Conservation (phyloP, 37 sponge, comb jelly and placozoan species). For the Hormiphora californensis region DNA sequence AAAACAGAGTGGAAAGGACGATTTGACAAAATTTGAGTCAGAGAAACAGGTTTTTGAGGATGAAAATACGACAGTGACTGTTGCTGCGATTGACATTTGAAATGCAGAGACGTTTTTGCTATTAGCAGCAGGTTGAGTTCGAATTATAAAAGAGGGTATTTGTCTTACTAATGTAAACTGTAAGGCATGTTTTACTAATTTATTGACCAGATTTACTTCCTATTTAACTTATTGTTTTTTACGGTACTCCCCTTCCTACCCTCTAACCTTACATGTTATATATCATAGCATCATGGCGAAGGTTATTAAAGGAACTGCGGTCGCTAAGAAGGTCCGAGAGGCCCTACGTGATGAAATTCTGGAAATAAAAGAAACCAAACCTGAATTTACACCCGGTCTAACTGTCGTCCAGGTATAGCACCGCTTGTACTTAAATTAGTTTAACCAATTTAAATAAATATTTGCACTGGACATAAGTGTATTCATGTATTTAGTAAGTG, state of each 20-base stretch:
- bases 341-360: slow-evolving; percentile 59
- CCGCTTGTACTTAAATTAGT: not conserved
- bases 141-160: too few relatives aligned
- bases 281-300: slow-evolving; percentile 56
- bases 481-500: not conserved
- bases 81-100: slow-evolving; percentile 48
- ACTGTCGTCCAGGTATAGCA: slow-evolving; percentile 67
- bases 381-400: slow-evolving; percentile 63
- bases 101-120: too few relatives aligned
- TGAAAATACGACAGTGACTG: slow-evolving; percentile 23
- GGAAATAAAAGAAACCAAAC: slow-evolving; percentile 56
- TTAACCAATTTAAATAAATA: not conserved
- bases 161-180: too few relatives aligned
- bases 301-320: slow-evolving; percentile 70
- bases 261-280: too few relatives aligned
- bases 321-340: slow-evolving; percentile 68
- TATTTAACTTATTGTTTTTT: too few relatives aligned
- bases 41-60: slow-evolving; percentile 41
- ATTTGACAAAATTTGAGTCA: not conserved
- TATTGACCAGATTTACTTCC: too few relatives aligned
- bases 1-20: not conserved
- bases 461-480: not conserved
- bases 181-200: too few relatives aligned
- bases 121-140: too few relatives aligned
- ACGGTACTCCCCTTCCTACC: too few relatives aligned